Evolutionary conservation across 2,888 invertebrate genomes (phyloP).

Genomic region (Trichogramma evanescens): DNA sequence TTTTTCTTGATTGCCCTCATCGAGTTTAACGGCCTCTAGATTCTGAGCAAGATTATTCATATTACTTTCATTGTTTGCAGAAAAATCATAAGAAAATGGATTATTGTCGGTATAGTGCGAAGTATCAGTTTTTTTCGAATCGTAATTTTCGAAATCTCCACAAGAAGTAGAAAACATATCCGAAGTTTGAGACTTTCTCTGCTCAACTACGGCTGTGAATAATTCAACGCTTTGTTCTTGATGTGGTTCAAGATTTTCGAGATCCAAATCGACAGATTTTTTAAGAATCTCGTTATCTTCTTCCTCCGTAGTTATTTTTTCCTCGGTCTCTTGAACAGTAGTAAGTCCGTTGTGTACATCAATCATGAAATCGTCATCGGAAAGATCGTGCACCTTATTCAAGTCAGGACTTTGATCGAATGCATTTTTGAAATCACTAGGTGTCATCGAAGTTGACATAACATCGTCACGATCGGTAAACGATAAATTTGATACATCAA

Average conservation of each 20-base stretch:
- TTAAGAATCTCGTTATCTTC: slow-evolving; percentile 19
- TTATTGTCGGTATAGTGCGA: not conserved
- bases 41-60: slow-evolving; percentile 11
- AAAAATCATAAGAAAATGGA: not conserved
- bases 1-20: slow-evolving; percentile 5
- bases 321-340: slow-evolving; percentile 5
- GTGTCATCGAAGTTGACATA: slow-evolving; percentile 41
- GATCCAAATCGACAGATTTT: slow-evolving; percentile 9
- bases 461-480: slow-evolving; percentile 33
- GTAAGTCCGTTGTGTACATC: slow-evolving; percentile 16
- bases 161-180: slow-evolving; percentile 11
- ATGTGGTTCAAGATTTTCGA: not conserved
- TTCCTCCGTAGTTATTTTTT: slow-evolving; percentile 15
- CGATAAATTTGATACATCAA: slow-evolving; percentile 34
- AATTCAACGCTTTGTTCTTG: slow-evolving; percentile 13
- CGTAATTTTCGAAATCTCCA: not conserved
- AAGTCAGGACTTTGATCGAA: slow-evolving; percentile 43
- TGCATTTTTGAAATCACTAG: slow-evolving; percentile 35
- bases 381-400: slow-evolving; percentile 47
- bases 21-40: slow-evolving; percentile 12
- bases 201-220: slow-evolving; percentile 12
- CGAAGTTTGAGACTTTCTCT: slow-evolving; percentile 14
- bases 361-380: slow-evolving; percentile 29
- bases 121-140: slow-evolving; percentile 1
- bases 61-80: slow-evolving; percentile 5